Evolutionary conservation across 2,113 vertebrate species (phyloP), one percentile per base, ranked within the genome.

Genomic region (Plestiodon gilberti): DNA sequence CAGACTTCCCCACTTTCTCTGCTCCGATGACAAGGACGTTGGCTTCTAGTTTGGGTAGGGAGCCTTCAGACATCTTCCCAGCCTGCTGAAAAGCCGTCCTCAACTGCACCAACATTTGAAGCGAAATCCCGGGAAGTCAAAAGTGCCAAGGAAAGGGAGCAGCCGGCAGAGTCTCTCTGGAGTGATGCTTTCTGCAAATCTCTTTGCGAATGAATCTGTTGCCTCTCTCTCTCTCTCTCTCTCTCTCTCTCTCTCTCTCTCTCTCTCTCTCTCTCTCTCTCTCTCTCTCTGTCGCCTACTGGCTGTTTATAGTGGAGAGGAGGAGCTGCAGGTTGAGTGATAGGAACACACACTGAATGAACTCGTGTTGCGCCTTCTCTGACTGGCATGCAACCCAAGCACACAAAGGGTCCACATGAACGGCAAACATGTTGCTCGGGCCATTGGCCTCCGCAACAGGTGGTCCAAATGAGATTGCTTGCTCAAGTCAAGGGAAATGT

Each of bases 1-100:
- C 97, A 88, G 97, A 97, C 91, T 97, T 97, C 0, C 96, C 97
- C 35, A 97, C 96, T 15, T 94, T 95, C 23, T 95, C 96, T 20
- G 95, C 96, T 2, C 97, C 96, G 85, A 97, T 71, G 18, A 97
- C 94, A 3, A 96, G 91, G 40, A 97, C 86, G 83, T 97, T 97
- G 38, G 95, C 95, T n/a, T 97, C 96, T 96, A 97, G 96, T 23
- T 81, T 93, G 71, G 83, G 81, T 65, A 89, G 93, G 59, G 57
- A 87, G 55, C 87, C 88, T 14, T 95, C 95, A 70, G 91, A 91
- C 18, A 89, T 86, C 90, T 93, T 95, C 81, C 89, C 88, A 81
- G 80, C 86, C 35, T 80, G 85, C 1, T 86, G 92, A 15, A 90
- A 81, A 74, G 67, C 93, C 25, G 83, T 43, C 86, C 92, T 91